Percentiles rank a stretch among this genome's conserved stretches.
Evolutionary conservation across 2,888 invertebrate species (phyloP).

Genomic region (Andrena haemorrhoa): DNA sequence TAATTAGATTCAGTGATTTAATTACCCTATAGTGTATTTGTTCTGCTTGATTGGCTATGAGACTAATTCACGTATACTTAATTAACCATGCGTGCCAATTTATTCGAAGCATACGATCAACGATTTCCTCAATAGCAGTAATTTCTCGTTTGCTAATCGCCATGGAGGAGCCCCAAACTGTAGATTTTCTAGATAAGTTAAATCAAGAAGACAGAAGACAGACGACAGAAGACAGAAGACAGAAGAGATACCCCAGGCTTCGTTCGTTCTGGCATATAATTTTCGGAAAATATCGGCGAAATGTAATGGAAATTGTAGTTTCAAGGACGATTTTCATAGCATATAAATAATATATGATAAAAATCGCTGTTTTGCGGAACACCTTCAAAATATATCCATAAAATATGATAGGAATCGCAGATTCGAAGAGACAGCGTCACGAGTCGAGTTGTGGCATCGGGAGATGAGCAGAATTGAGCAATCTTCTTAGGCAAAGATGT

Average conservation of each 20-base stretch:
- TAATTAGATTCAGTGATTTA: neutral
- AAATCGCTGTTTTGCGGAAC: too few species aligned
- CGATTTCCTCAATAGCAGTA: neutral
- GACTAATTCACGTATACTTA: neutral
- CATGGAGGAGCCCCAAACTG: too few species aligned
- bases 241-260: too few species aligned
- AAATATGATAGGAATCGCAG: conserved; percentile 24
- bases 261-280: too few species aligned
- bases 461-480: conserved; percentile 67
- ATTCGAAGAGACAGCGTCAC: conserved; percentile 22
- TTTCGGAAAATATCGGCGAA: neutral
- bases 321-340: too few species aligned
- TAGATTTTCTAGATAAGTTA: too few species aligned
- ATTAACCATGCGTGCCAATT: neutral
- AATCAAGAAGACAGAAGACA: too few species aligned
- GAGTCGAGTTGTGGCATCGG: conserved; percentile 23
- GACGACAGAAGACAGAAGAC: too few species aligned
- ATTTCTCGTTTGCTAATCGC: neutral
- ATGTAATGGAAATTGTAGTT: neutral
- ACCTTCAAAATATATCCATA: neutral
- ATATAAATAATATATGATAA: too few species aligned
- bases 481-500: conserved; percentile 59
- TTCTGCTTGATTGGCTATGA: neutral
- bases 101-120: neutral
- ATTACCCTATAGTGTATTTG: neutral